These are phyloP conservation scores for Tamias sibiricus DNA, from an alignment of 2,113 vertebrate genomes.

Conservation along the genomic window DNA sequence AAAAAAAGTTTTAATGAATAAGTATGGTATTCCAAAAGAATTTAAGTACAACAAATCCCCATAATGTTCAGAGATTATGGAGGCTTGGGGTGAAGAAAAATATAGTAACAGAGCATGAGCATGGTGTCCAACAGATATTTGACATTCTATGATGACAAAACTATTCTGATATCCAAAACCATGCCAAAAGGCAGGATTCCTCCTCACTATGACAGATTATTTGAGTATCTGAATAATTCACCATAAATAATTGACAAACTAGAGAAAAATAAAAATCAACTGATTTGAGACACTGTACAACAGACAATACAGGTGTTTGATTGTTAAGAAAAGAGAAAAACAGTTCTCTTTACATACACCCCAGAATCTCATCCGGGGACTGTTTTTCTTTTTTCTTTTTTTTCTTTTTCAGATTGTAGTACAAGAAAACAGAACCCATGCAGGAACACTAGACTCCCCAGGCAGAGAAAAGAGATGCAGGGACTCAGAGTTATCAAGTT, in stretches of 20 bases:
- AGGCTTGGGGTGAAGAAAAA: not conserved
- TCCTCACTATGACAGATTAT: not conserved
- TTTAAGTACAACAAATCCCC: not conserved
- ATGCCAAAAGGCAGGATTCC: not conserved
- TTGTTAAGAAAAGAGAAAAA: not conserved
- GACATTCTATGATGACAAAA: not conserved
- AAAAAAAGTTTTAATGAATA: not conserved
- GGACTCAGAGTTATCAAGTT: not conserved
- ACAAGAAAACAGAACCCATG: not conserved
- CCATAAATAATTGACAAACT: not conserved
- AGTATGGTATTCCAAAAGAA: not conserved
- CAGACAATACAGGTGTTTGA: not conserved
- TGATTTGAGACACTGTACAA: not conserved
- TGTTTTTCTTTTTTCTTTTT: not conserved
- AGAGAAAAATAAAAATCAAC: not conserved
- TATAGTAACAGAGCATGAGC: too few species aligned
- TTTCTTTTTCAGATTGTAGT: not conserved
- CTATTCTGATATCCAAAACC: not conserved
- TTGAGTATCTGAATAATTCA: not conserved
- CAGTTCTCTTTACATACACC: not conserved
- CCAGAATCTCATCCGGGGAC: not conserved
- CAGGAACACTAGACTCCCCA: not conserved
- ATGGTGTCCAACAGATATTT: not conserved
- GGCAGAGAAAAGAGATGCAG: not conserved
- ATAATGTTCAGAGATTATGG: not conserved